Percentiles rank a stretch among this genome's conserved stretches.
Conservation (phyloP, 92 coral and sea anemone species). For the Paragorgia papillata region DNA sequence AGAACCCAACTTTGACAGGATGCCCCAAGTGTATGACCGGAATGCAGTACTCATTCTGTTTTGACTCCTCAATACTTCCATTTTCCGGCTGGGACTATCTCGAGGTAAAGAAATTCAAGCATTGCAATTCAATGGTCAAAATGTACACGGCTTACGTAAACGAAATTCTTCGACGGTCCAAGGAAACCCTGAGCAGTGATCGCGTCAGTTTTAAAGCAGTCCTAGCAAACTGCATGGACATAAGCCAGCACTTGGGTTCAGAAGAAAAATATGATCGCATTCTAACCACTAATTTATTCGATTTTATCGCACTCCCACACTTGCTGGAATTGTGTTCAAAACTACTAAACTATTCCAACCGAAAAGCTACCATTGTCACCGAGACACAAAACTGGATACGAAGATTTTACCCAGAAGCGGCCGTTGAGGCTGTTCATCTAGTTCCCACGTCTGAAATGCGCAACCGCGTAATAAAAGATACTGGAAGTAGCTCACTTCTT, state of each 20-base stretch:
- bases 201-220: constrained; percentile 55
- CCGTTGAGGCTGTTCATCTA: neutral
- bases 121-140: constrained; percentile 41
- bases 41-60: constrained; percentile 16
- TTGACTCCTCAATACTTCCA: constrained; percentile 45
- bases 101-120: constrained; percentile 42
- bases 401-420: constrained; percentile 6
- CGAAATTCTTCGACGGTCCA: constrained; percentile 48
- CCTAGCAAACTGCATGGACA: constrained; percentile 58
- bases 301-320: constrained; percentile 54
- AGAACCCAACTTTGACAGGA: constrained; percentile 73
- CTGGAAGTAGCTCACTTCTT: constrained; percentile 42
- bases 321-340: constrained; percentile 47
- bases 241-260: constrained; percentile 39
- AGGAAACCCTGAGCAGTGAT: constrained; percentile 35
- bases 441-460: neutral
- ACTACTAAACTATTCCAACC: constrained; percentile 50
- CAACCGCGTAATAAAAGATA: constrained; percentile 44
- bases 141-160: constrained; percentile 65
- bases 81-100: constrained; percentile 76
- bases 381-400: constrained; percentile 62
- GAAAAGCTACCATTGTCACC: constrained; percentile 55
- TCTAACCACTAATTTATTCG: constrained; percentile 66
- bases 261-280: constrained; percentile 65
- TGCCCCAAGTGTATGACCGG: constrained; percentile 9